Evolutionary conservation across 2,797 vertebrate species (phyloP).

Genomic region (Leuciscus waleckii): DNA sequence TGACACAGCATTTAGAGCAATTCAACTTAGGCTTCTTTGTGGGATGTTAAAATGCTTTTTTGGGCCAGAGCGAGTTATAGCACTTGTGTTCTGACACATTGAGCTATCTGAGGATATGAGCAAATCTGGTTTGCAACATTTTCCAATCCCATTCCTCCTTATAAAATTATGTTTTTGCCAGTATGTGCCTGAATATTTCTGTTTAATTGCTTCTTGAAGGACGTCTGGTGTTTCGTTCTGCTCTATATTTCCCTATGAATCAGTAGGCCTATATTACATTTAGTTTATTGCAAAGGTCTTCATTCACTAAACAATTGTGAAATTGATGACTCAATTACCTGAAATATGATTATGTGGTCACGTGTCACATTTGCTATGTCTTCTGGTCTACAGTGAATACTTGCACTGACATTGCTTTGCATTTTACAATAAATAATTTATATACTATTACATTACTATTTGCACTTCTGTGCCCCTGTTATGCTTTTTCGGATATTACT

Average conservation of each 20-base stretch:
- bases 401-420: background rate
- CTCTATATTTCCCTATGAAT: background rate
- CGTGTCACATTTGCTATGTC: background rate
- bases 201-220: background rate
- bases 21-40: background rate
- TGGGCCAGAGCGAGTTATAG: background rate
- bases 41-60: background rate
- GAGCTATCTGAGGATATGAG: background rate
- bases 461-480: background rate
- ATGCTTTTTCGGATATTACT: background rate
- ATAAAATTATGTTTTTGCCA: background rate
- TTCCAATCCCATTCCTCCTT: background rate
- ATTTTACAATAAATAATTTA: background rate
- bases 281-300: background rate
- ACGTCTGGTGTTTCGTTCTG: background rate
- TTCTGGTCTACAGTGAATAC: background rate
- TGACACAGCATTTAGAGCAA: background rate
- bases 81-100: background rate
- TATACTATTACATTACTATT: background rate
- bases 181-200: background rate
- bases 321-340: conserved; percentile 8
- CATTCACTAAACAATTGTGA: background rate
- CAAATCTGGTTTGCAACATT: background rate
- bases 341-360: background rate
- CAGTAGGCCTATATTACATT: background rate